phyloP scores from a whole-genome alignment of 2,888 invertebrate species.

The Corbicula japonica region DNA sequence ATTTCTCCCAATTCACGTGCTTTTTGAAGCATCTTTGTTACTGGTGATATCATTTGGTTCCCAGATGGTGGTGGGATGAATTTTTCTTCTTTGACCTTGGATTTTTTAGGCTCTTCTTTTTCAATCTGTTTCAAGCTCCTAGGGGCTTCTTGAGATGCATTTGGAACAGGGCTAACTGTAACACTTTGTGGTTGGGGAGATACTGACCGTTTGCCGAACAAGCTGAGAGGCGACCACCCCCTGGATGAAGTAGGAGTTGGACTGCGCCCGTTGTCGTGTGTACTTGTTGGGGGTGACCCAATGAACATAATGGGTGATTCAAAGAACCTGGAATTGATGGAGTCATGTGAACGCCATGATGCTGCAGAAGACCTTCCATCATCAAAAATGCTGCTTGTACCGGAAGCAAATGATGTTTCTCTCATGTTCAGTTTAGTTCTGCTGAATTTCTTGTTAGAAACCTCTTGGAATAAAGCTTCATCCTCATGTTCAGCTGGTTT shows the following conservation, averaged over 20 bases:
- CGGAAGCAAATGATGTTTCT: constrained; percentile 38
- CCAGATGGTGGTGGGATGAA: constrained; percentile 9
- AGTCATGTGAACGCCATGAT: constrained; percentile 8
- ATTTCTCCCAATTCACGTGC: constrained; percentile 9
- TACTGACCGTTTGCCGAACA: constrained; percentile 16
- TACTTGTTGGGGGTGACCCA: constrained; percentile 30
- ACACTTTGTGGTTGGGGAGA: constrained; percentile 17
- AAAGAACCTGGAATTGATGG: constrained; percentile 40
- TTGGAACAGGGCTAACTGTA: constrained; percentile 13
- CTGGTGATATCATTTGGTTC: constrained; percentile 6
- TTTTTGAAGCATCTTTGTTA: constrained; percentile 26
- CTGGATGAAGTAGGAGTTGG: constrained; percentile 6
- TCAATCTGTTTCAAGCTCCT: neutral
- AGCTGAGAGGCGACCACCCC: constrained; percentile 4
- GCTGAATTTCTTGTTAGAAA: constrained; percentile 11
- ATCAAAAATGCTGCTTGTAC: constrained; percentile 8
- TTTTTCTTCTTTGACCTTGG: constrained; percentile 2
- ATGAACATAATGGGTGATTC: constrained; percentile 51
- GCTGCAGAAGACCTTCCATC: constrained; percentile 21
- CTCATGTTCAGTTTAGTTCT: neutral
- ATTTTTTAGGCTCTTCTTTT: constrained; percentile 8
- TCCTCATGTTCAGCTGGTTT: constrained; percentile 5
- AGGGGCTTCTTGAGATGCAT: neutral
- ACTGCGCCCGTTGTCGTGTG: constrained; percentile 22
- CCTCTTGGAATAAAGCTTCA: constrained; percentile 10